Percentiles rank a stretch among this genome's conserved stretches.
Evolutionary conservation across 2,888 invertebrate genomes (phyloP).

Genomic region (Heliconius hortense): DNA sequence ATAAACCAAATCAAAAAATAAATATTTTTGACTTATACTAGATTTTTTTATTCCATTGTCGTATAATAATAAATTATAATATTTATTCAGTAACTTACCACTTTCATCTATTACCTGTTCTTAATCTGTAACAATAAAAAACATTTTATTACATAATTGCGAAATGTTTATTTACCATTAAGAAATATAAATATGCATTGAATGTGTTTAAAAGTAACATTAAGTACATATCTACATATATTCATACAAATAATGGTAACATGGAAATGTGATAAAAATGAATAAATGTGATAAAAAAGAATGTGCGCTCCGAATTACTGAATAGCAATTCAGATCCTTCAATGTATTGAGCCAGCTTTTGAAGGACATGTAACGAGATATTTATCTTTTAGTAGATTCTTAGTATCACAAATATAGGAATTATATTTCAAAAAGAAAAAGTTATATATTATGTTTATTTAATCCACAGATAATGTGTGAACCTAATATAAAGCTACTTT

Average conservation of each 20-base stretch:
- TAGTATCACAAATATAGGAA: not conserved
- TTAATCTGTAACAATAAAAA: slow-evolving; percentile 10
- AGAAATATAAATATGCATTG: too few relatives aligned
- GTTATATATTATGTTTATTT: too few relatives aligned
- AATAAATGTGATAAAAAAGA: too few relatives aligned
- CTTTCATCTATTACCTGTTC: not conserved
- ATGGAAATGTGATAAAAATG: not conserved
- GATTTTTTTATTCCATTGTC: too few relatives aligned
- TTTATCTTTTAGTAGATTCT: not conserved
- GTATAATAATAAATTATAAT: not conserved
- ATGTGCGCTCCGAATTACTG: not conserved
- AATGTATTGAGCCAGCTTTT: not conserved
- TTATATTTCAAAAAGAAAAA: not conserved
- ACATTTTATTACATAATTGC: too few relatives aligned
- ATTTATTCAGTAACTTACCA: not conserved
- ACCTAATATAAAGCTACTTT: too few relatives aligned
- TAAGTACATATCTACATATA: not conserved
- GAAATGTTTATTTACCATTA: too few relatives aligned
- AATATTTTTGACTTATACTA: too few relatives aligned
- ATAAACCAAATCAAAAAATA: too few relatives aligned
- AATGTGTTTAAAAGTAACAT: too few relatives aligned
- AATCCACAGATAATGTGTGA: too few relatives aligned
- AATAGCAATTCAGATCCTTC: not conserved
- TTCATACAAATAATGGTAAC: not conserved
- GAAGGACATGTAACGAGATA: not conserved